Base-by-base conservation (phyloP, 2,888 invertebrate genomes). In the Ctenicera cuprea region DNA sequence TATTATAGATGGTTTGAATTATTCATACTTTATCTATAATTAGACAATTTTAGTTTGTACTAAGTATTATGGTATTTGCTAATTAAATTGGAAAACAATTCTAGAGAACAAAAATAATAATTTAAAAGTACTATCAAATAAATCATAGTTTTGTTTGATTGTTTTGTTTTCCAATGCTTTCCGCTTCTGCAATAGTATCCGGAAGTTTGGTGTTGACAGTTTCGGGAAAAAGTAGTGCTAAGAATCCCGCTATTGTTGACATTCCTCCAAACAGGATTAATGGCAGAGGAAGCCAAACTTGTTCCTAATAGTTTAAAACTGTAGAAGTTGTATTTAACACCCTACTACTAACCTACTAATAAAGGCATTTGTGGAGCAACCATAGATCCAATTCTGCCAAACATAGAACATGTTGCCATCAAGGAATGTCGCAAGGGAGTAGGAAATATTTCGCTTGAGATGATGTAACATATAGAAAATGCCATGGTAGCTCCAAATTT, bases 181-280 rank as follows among this genome's bases (percentile, higher is more conserved):
- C 92, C 0, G 93, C 93, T 80, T 93, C 93, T 77, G 90, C 90
- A 22, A 94, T 90, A 0, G 93, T 93, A 86, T 94, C 94, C 0
- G 91, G 91, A 0, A 91, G 86, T 77, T 91, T 90, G 76, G 89
- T 89, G 80, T 92, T 92, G 63, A 90, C 86, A 0, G 94, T 94
- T 84, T 94, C 94, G 0, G 94, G 94, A 71, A 94, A 90, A 79
- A 91, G 85, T 18, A 93, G 84, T 0, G 92, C 90, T 69, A 93
- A 83, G n/a, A 89, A 73, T 14, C 91, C 92, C 50, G 92, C 91
- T 59, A 90, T 83, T 2, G 91, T 81, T 59, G 91, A 90, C 89
- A 92, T 90, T 0, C 83, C 86, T 0, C 92, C 91, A 81, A 93
- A 93, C 63, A 92, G 88, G 38, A 92, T 87, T 2, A 92, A 88